phyloP scores from a whole-genome alignment of 2,888 invertebrate species.

The Aradus depressus region DNA sequence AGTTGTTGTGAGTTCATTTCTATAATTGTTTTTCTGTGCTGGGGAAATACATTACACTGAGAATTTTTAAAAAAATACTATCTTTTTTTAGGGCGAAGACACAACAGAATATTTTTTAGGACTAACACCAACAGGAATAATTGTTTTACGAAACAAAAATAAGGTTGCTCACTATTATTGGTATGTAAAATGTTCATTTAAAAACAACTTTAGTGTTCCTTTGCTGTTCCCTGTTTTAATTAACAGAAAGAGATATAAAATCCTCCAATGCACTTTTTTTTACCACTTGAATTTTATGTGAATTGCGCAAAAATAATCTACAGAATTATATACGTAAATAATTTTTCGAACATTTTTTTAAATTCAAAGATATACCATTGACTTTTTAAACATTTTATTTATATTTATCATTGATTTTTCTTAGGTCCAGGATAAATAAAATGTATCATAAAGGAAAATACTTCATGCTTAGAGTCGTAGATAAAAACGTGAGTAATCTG shows the following conservation, averaged over 20 bases:
- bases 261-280: no score
- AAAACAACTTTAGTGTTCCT: no score
- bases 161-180: slow-evolving; percentile 97
- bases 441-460: slow-evolving; percentile 92
- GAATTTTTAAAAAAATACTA: slow-evolving; percentile 6
- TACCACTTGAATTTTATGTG: no score
- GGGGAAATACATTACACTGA: not conserved
- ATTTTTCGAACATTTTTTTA: no score
- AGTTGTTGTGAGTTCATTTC: slow-evolving; percentile 61
- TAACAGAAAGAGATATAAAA: no score
- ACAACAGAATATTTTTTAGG: slow-evolving; percentile 94
- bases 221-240: no score
- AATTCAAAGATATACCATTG: not conserved
- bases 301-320: no score
- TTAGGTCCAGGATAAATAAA: slow-evolving; percentile 81
- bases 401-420: slow-evolving; percentile 18
- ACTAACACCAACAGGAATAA: slow-evolving; percentile 88
- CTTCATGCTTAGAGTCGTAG: slow-evolving; percentile 90
- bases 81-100: slow-evolving; percentile 72
- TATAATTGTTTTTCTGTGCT: slow-evolving; percentile 7
- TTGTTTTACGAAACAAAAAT: slow-evolving; percentile 86
- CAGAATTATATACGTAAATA: no score
- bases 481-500: slow-evolving; percentile 82
- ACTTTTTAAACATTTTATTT: not conserved
- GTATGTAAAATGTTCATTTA: no score